phyloP scores from a whole-genome alignment of 2,113 vertebrate species.

The Shinisaurus crocodilurus region DNA sequence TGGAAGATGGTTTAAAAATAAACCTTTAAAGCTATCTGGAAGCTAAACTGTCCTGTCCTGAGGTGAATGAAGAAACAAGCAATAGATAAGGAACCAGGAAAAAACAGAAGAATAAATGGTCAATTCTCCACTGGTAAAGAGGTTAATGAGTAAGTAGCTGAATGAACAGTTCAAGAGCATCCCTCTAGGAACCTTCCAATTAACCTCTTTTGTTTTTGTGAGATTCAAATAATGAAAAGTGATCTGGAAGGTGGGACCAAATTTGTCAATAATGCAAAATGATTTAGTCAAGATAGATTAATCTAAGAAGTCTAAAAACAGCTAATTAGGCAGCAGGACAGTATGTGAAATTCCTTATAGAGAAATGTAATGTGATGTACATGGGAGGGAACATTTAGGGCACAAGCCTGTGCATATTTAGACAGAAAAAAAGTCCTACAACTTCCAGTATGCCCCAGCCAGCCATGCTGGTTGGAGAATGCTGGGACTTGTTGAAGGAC shows the following conservation, averaged over 20 bases:
- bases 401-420: background rate
- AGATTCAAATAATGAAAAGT: background rate
- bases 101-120: background rate
- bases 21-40: background rate
- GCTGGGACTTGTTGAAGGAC: too few species aligned
- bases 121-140: background rate
- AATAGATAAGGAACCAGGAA: background rate
- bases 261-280: conserved; percentile 1
- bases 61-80: background rate
- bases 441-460: too few species aligned
- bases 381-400: background rate
- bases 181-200: background rate
- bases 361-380: background rate
- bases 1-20: too few species aligned
- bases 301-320: background rate
- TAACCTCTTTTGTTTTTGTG: background rate
- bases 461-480: too few species aligned
- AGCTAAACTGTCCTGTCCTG: background rate
- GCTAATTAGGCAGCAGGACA: background rate
- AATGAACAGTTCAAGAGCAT: background rate
- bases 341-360: background rate
- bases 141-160: background rate
- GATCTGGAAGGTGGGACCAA: background rate
- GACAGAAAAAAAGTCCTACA: too few species aligned
- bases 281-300: background rate